Evolutionary conservation across 2,888 invertebrate genomes (phyloP).

Genomic region (Gibbula magus): DNA sequence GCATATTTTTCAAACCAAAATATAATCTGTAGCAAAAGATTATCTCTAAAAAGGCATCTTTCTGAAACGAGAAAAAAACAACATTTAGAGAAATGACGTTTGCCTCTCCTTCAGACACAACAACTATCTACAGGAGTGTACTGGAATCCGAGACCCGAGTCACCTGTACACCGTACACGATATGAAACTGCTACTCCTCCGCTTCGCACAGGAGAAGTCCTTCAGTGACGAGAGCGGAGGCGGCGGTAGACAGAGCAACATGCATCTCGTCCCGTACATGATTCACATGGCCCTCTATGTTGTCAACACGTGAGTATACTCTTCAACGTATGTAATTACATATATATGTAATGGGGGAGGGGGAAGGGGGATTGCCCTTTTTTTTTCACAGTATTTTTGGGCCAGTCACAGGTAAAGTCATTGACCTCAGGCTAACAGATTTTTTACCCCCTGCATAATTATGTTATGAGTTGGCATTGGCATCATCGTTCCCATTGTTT

Average conservation of each 20-base stretch:
- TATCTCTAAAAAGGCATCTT: neutral
- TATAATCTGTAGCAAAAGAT: neutral
- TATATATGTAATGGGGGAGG: too few species aligned
- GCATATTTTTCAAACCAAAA: too few species aligned
- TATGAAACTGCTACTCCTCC: constrained; percentile 88
- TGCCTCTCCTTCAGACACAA: too few species aligned
- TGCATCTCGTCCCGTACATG: constrained; percentile 96
- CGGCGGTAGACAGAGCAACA: constrained; percentile 95
- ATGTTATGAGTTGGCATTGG: neutral
- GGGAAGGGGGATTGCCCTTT: too few species aligned
- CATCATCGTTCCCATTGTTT: too few species aligned
- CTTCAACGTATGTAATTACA: neutral
- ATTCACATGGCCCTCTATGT: constrained; percentile 93
- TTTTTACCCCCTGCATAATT: neutral
- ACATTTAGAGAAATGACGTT: too few species aligned
- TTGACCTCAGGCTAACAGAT: too few species aligned
- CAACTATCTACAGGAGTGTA: constrained; percentile 77
- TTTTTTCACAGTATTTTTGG: too few species aligned
- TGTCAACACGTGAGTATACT: constrained; percentile 79
- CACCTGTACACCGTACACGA: constrained; percentile 88
- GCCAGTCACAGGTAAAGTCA: too few species aligned
- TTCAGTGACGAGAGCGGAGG: constrained; percentile 97
- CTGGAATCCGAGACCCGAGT: constrained; percentile 75
- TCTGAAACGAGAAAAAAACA: neutral
- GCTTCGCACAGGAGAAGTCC: constrained; percentile 94